A percentile compares a stretch with the other conserved stretches of the same genome.
phyloP scores from a whole-genome alignment of 37 sponge, comb jelly and placozoan species.

The Crambe crambe region DNA sequence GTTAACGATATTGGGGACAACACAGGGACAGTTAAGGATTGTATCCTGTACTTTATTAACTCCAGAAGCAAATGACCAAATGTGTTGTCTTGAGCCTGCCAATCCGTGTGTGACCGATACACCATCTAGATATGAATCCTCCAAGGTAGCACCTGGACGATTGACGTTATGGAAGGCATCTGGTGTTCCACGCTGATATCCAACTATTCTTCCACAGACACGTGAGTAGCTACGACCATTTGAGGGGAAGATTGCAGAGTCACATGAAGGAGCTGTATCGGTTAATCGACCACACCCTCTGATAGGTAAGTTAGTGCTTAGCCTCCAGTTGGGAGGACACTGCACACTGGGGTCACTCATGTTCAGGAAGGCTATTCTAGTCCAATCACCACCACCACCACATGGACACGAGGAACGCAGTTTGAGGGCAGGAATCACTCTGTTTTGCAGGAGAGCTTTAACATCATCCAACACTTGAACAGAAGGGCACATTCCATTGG shows the following conservation, averaged over 20 bases:
- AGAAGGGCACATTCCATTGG: too few species aligned
- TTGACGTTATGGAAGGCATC: background rate
- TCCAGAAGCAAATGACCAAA: background rate
- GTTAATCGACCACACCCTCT: too few species aligned
- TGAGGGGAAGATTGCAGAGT: background rate
- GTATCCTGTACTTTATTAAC: too few species aligned
- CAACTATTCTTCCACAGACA: conserved; percentile 1
- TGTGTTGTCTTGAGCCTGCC: background rate
- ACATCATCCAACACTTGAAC: too few species aligned
- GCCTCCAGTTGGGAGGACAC: too few species aligned
- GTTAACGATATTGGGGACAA: background rate
- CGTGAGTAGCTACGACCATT: background rate
- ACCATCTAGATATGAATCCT: background rate
- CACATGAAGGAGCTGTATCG: background rate
- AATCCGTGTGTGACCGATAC: background rate
- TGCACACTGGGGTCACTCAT: too few species aligned
- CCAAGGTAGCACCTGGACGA: background rate
- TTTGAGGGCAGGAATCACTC: too few species aligned
- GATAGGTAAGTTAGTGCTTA: too few species aligned
- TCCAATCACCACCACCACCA: too few species aligned
- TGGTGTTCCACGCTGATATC: background rate
- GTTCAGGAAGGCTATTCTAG: too few species aligned
- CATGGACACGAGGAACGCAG: too few species aligned
- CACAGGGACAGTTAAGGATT: background rate
- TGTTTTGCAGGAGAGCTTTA: too few species aligned